Percentiles rank a stretch among this genome's conserved stretches.
Conservation (phyloP, 2,797 vertebrate species). For the Sarcophilus harrisii region DNA sequence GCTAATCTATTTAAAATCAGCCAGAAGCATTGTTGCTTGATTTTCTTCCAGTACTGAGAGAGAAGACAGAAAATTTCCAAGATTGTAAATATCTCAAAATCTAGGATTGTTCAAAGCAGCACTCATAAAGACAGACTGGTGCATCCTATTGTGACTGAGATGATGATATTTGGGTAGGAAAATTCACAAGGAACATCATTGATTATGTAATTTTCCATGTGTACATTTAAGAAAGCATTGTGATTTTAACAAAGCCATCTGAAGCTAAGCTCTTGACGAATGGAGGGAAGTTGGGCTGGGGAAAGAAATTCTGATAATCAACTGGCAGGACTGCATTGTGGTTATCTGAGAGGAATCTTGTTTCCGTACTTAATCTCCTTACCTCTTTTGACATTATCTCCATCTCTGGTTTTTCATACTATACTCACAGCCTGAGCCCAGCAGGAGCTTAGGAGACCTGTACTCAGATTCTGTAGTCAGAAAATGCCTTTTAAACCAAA, state of each 20-base stretch:
- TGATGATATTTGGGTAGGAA: conserved; percentile 11
- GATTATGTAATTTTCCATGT: conserved; percentile 18
- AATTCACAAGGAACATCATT: conserved; percentile 30
- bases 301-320: conserved; percentile 9
- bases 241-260: conserved; percentile 29
- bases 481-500: conserved; percentile 21
- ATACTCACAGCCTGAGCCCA: neutral
- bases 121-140: neutral
- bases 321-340: conserved; percentile 40
- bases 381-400: neutral
- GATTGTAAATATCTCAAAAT: conserved; percentile 25
- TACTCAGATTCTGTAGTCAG: conserved; percentile 14
- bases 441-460: neutral
- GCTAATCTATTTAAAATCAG: conserved; percentile 68
- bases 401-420: neutral
- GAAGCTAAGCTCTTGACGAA: conserved; percentile 28
- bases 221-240: conserved; percentile 12
- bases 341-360: conserved; percentile 19
- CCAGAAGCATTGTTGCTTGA: conserved; percentile 43
- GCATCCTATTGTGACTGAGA: conserved; percentile 38
- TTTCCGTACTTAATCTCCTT: neutral
- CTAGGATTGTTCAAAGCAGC: neutral
- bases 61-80: neutral
- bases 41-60: neutral
- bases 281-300: neutral